Base-by-base conservation (phyloP, 1,140 invertebrate genomes). In the Caenorhabditis latens region DNA sequence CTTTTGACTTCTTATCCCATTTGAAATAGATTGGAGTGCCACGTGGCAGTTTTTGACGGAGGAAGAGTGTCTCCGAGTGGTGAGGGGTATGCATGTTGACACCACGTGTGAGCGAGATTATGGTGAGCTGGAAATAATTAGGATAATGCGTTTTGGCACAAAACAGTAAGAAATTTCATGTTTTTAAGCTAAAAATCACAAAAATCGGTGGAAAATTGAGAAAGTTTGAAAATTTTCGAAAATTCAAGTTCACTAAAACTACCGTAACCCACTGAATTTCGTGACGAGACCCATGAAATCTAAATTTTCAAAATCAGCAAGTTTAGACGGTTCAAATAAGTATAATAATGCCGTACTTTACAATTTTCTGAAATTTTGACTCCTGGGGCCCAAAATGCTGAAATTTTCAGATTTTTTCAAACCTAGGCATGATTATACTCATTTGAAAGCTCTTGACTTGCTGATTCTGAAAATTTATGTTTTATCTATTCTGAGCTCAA, bases 1-100 rank as follows among this genome's bases (percentile, higher is more conserved):
- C 24, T 24, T 79, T 79, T n/a, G 71, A 79, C 9, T 50, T 79
- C 21, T 79, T 79, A 13, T 79, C 71, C 71, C 71, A 79, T 79
- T n/a, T 50, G 71, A 79, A 79, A 13, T 32, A 46, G 4, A 79
- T 46, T 4, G 4, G 21, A 16, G 71, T 24, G 19, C 71, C 71
- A 79, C 71, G 71, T 79, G 71, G 71, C 71, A 79, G 24, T 21
- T 53, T 50, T 24, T 50, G n/a, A 11, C 46, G 71, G 16, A 79
- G n/a, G 21, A 79, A 79, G 9, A 24, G 19, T 8, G 71, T 79
- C 19, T 79, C 71, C 46, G 71, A 79, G 71, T 79, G 71, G 24
- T 79, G 71, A 4, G 71, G 71, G 1, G n/a, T 21, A 11, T 24
- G n/a, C 6, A 4, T 48, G 46, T 24, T 79, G 46, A 50, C n/a